Evolutionary conservation across 2,888 invertebrate species (phyloP).

Genomic region (Terebella lapidaria): DNA sequence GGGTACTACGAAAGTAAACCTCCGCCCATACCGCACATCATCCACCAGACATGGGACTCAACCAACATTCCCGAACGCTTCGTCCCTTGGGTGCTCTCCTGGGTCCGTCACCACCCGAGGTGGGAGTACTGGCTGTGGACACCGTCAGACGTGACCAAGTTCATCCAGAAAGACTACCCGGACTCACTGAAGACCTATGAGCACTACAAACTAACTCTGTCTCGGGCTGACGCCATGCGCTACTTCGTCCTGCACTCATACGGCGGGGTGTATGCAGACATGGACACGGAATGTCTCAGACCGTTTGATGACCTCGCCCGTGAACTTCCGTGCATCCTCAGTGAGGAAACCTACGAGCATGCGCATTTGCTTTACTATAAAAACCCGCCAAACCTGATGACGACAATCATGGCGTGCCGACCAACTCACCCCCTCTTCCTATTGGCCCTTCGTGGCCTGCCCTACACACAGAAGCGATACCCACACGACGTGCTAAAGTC

Average conservation of each 20-base stretch:
- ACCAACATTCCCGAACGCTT: slow-evolving; percentile 6
- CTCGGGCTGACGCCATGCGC: slow-evolving; percentile 15
- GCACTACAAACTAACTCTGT: background rate
- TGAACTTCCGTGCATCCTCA: slow-evolving; percentile 17
- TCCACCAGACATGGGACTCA: slow-evolving; percentile 19
- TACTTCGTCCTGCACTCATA: slow-evolving; percentile 45
- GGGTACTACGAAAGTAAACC: background rate
- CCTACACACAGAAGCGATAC: slow-evolving; percentile 7
- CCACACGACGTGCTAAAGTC: slow-evolving; percentile 20
- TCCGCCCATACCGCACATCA: slow-evolving; percentile 14
- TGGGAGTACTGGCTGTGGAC: slow-evolving; percentile 50
- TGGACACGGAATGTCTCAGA: slow-evolving; percentile 43
- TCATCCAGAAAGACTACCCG: slow-evolving; percentile 34
- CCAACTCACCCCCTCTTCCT: slow-evolving; percentile 19
- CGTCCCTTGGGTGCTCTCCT: slow-evolving; percentile 26
- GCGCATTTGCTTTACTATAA: slow-evolving; percentile 19
- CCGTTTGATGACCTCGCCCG: slow-evolving; percentile 26
- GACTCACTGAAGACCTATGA: background rate
- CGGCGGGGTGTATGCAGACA: slow-evolving; percentile 47
- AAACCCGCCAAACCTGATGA: slow-evolving; percentile 14
- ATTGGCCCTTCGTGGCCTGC: slow-evolving; percentile 10
- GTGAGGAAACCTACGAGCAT: slow-evolving; percentile 24
- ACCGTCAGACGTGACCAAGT: slow-evolving; percentile 35
- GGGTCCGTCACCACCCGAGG: slow-evolving; percentile 37
- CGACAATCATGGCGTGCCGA: slow-evolving; percentile 23